Conservation (phyloP, 2,113 vertebrate genomes). For the Calyptommatus sinebrachiatus region DNA sequence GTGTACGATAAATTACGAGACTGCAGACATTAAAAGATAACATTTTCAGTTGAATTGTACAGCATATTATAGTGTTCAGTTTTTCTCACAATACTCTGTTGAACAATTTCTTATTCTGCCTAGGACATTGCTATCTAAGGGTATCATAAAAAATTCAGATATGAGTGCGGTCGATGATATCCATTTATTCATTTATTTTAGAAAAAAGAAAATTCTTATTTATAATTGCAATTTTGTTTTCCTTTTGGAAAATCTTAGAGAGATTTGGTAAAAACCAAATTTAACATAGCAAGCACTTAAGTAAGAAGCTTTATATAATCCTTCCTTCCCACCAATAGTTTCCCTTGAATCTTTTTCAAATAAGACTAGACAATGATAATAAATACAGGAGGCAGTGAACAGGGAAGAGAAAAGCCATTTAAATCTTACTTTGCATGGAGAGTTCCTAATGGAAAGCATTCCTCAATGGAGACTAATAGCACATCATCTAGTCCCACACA, state of each 20-base stretch:
- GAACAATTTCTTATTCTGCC: background rate
- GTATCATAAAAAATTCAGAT: constrained; percentile 11
- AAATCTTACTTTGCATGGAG: constrained; percentile 6
- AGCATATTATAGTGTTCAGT: too few species aligned
- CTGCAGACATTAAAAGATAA: background rate
- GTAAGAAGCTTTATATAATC: background rate
- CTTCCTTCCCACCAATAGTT: too few species aligned
- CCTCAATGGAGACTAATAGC: background rate
- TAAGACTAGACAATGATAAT: background rate
- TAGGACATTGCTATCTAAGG: constrained; percentile 1
- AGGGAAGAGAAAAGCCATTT: background rate
- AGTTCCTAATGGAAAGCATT: background rate
- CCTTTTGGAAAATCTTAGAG: constrained; percentile 2
- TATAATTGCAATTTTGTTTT: background rate
- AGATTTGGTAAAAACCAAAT: background rate
- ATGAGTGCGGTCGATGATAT: background rate
- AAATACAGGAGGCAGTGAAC: background rate
- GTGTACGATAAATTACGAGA: background rate
- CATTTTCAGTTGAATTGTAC: too few species aligned
- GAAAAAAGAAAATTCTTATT: constrained; percentile 32
- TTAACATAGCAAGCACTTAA: constrained; percentile 1
- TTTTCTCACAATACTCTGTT: too few species aligned
- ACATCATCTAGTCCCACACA: background rate
- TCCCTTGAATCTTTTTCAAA: background rate
- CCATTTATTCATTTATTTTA: background rate